Conservation (phyloP, 2,113 vertebrate species). For the Mastomys coucha region DNA sequence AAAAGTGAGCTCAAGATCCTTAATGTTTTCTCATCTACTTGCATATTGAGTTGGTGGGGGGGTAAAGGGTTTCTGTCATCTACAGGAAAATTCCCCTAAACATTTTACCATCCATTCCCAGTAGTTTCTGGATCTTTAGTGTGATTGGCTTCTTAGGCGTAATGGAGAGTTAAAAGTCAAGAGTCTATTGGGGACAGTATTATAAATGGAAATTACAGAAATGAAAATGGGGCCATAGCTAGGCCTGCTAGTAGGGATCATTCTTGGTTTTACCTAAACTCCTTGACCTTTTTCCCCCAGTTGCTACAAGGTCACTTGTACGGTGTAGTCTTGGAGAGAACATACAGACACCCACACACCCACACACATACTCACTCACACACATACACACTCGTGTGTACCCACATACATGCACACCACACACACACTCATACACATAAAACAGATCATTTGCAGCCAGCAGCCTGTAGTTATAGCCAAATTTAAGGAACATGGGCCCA, state of each 20-base stretch:
- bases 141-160: background rate
- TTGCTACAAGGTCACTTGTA: background rate
- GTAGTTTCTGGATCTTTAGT: background rate
- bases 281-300: background rate
- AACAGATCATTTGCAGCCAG: background rate
- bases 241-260: background rate
- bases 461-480: background rate
- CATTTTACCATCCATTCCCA: background rate
- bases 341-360: background rate
- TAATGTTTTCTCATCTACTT: background rate
- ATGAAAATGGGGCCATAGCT: background rate
- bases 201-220: background rate
- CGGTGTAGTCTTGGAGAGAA: background rate
- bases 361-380: background rate
- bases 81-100: background rate
- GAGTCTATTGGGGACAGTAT: background rate
- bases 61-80: too few species aligned
- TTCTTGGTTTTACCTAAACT: background rate
- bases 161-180: background rate
- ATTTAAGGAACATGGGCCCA: background rate
- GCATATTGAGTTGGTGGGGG: background rate
- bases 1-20: background rate
- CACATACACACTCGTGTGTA: background rate
- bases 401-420: background rate
- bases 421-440: background rate